phyloP scores from a whole-genome alignment of 2,113 vertebrate species.

The Pedetes capensis region DNA sequence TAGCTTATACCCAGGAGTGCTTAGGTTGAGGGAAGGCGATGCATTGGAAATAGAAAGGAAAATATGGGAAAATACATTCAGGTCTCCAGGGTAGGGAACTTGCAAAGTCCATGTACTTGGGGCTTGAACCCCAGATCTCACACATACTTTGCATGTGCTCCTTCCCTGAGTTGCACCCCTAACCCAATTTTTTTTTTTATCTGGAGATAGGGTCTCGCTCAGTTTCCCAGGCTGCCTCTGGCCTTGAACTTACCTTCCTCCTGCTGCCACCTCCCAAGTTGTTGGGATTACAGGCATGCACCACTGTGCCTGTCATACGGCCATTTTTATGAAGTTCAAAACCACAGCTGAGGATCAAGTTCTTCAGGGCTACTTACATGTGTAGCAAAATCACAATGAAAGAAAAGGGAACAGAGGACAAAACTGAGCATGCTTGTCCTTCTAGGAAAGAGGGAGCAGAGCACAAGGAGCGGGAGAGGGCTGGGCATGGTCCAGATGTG shows the following conservation, averaged over 20 bases:
- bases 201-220: too few species aligned
- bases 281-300: too few species aligned
- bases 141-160: too few species aligned
- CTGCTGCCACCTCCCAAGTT: too few species aligned
- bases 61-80: not conserved
- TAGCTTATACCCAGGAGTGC: not conserved
- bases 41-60: not conserved
- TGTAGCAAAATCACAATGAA: not conserved
- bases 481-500: rapidly evolving
- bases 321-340: not conserved
- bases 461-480: rapidly evolving
- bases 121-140: too few species aligned
- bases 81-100: not conserved
- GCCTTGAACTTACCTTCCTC: too few species aligned
- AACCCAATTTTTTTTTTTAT: too few species aligned
- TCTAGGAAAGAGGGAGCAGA: not conserved
- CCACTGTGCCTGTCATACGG: too few species aligned
- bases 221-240: too few species aligned
- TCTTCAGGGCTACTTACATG: not conserved
- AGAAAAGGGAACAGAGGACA: not conserved
- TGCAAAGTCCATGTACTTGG: rapidly evolving
- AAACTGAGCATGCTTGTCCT: rapidly evolving
- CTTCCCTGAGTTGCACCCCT: too few species aligned
- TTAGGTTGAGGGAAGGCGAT: not conserved
- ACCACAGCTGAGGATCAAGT: not conserved